A percentile compares a stretch with the other conserved stretches of the same genome.
These are phyloP conservation scores for Ploceus nigricollis DNA, from an alignment of 2,113 vertebrate genomes.

Conservation along the genomic window DNA sequence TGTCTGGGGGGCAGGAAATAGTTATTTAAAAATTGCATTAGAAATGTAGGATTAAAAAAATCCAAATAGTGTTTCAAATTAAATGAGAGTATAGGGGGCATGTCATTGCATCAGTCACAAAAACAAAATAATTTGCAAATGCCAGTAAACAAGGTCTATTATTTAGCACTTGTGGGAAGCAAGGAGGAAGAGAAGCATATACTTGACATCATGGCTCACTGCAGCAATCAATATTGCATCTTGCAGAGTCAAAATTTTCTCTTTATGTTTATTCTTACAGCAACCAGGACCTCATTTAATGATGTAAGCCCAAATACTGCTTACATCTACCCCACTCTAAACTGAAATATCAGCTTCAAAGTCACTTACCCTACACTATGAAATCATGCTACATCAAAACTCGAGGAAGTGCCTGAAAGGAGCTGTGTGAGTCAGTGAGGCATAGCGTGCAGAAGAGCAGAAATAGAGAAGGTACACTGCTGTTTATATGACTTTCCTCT, in stretches of 20 bases:
- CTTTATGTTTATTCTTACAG: not conserved
- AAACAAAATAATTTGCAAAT: conserved; percentile 14
- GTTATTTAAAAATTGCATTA: not conserved
- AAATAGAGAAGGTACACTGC: not conserved
- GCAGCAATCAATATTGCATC: not conserved
- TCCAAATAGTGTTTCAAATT: not conserved
- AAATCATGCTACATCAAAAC: not conserved
- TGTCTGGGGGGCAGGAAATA: not conserved
- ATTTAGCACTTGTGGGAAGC: not conserved
- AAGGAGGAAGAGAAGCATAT: not conserved
- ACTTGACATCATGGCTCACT: not conserved
- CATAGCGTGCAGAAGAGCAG: not conserved
- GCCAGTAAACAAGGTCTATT: not conserved
- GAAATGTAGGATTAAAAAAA: not conserved
- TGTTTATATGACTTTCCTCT: not conserved
- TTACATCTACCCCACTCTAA: not conserved
- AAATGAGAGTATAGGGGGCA: not conserved
- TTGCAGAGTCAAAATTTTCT: not conserved
- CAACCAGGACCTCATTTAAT: not conserved
- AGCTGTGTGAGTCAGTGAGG: not conserved
- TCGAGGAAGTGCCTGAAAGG: not conserved
- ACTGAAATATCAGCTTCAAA: not conserved
- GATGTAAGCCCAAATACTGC: not conserved
- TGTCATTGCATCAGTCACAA: not conserved
- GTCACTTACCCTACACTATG: not conserved